A percentile compares a stretch with the other conserved stretches of the same genome.
Evolutionary conservation across 2,113 vertebrate species (phyloP).

Genomic region (Hoplias malabaricus): DNA sequence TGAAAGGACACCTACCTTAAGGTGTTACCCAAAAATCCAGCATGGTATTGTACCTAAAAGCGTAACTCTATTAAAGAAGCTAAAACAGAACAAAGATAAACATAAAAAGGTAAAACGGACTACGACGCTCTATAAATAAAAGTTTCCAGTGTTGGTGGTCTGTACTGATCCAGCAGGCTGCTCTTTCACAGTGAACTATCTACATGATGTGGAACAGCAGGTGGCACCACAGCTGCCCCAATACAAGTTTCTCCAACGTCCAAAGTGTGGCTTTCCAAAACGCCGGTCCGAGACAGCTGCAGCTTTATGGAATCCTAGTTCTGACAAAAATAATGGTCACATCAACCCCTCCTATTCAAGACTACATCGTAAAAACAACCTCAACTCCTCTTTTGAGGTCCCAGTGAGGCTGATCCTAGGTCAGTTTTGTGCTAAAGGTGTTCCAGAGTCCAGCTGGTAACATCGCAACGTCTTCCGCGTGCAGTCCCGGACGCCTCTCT

Average conservation of each 20-base stretch:
- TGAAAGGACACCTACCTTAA: too few species aligned
- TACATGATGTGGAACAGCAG: constrained; percentile 7
- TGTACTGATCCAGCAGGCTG: not conserved
- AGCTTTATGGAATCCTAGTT: not conserved
- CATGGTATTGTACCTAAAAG: constrained; percentile 25
- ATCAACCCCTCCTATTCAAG: too few species aligned
- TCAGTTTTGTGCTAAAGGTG: not conserved
- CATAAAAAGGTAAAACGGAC: not conserved
- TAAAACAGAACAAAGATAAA: constrained; percentile 3
- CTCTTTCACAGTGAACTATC: constrained; percentile 27
- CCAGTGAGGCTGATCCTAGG: not conserved
- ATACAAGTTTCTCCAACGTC: not conserved
- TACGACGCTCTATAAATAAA: constrained; percentile 10
- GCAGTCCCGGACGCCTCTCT: not conserved
- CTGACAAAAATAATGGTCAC: too few species aligned
- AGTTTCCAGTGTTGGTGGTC: not conserved
- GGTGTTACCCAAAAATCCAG: constrained; percentile 27
- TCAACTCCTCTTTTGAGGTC: not conserved
- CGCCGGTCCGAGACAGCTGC: not conserved
- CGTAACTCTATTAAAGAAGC: constrained; percentile 2
- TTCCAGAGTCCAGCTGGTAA: not conserved
- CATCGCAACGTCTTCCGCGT: not conserved
- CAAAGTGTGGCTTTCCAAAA: not conserved
- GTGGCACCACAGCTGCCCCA: not conserved
- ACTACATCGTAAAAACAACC: not conserved